Evolutionary conservation across 2,888 invertebrate species (phyloP).

Genomic region (Argyresthia albistria): DNA sequence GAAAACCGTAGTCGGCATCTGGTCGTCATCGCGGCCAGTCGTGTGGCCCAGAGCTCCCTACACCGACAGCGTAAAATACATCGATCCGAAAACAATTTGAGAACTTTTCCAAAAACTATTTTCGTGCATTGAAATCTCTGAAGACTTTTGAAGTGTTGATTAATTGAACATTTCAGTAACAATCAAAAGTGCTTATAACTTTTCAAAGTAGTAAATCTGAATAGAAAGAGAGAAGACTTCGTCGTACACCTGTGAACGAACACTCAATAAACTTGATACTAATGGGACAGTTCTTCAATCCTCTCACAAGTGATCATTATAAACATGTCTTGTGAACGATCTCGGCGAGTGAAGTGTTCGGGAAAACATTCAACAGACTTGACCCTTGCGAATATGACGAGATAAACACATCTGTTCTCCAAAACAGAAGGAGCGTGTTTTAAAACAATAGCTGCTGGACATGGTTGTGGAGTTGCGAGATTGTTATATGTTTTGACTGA

Average conservation of each 20-base stretch:
- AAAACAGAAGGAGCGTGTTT: neutral
- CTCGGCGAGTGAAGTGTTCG: neutral
- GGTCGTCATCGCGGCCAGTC: constrained; percentile 26
- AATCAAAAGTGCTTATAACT: too few species aligned
- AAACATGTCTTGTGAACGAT: neutral
- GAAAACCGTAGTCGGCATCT: constrained; percentile 40
- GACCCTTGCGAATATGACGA: neutral
- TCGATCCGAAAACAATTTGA: constrained; percentile 23
- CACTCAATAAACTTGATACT: neutral
- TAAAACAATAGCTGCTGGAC: constrained; percentile 3
- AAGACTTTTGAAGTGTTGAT: too few species aligned
- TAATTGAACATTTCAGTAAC: too few species aligned
- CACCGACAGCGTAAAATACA: constrained; percentile 42
- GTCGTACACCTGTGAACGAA: too few species aligned
- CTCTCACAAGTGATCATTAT: neutral
- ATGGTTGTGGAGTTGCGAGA: constrained; percentile 3
- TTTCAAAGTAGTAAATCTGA: too few species aligned
- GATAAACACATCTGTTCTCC: neutral
- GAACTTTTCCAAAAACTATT: too few species aligned
- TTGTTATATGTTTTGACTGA: constrained; percentile 27
- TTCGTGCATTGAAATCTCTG: too few species aligned
- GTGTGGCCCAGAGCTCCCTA: constrained; percentile 12
- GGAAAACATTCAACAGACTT: neutral
- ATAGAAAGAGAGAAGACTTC: too few species aligned
- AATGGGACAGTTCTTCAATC: neutral